Base-by-base conservation (phyloP, 1,140 invertebrate genomes). In the Pseudomyrmex concolor region DNA sequence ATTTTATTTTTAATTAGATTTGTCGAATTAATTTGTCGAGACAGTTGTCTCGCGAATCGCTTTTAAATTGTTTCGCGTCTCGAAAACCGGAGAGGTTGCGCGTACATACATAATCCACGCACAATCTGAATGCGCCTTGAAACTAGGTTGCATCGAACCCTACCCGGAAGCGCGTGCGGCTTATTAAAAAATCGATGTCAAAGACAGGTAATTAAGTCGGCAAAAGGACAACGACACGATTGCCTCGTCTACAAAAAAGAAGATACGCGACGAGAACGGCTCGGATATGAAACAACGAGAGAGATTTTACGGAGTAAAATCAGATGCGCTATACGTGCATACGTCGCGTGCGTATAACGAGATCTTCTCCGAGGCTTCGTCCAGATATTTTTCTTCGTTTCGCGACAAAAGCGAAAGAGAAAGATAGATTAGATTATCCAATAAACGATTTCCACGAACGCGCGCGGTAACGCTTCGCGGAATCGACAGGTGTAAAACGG, bases 101-200 rank as follows among this genome's bases (percentile, higher is more conserved):
- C 34, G 34, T 0, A n/a, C n/a, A 1, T 25, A 25, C 54, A 7
- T 57, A 57, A 57, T 57, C 54, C 34, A 19, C 43, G 70, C 48
- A 50, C 64, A 83, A 64, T 66, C 80, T 59, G 73, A 55, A 78
- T 25, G 66, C 66, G 66, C 43, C 67, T 68, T 34, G 66, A 70
- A 80, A 80, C 66, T 80, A 48, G 76, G 76, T 80, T 71, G 76
- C 76, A 13, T 80, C 76, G n/a, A 48, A 60, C 54, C 22, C 19
- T 48, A 59, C 19, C 59, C 76, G 76, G 76, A 80, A 80, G 66
- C 54, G 19, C 19, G 25, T 34, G 19, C 76, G 54, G 64, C 45
- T 67, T 74, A 59, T 80, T 70, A 64, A 76, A 55, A 59, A 83
- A 84, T 80, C 83, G 43, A 84, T 84, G 63, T 63, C 19, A 66